Conservation (phyloP, 2,113 vertebrate species). For the Peucedramus taeniatus region DNA sequence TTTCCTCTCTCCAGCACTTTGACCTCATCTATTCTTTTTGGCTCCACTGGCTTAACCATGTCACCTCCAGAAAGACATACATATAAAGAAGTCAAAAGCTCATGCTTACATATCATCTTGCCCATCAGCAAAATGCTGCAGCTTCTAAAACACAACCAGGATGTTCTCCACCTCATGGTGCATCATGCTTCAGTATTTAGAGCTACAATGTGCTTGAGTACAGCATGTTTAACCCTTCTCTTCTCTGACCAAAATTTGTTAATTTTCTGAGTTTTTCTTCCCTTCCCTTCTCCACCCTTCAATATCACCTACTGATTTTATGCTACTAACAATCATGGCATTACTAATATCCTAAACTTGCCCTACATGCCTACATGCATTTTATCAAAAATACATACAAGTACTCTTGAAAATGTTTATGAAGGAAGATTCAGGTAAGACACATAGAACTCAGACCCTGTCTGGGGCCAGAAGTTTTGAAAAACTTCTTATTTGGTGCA, state of each 20-base stretch:
- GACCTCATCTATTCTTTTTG: neutral
- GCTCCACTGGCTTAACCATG: neutral
- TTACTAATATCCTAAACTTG: neutral
- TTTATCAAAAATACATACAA: neutral
- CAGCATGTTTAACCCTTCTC: neutral
- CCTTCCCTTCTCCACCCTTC: neutral
- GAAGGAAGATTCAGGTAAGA: neutral
- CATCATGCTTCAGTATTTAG: neutral
- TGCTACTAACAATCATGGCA: neutral
- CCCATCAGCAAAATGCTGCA: neutral
- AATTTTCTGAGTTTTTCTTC: neutral
- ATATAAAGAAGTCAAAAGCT: neutral
- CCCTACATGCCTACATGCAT: fast-evolving
- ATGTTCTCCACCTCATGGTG: neutral
- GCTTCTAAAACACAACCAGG: neutral
- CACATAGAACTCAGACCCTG: neutral
- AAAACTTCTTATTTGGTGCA: neutral
- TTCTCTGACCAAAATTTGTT: neutral
- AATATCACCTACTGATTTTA: neutral
- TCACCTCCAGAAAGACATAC: neutral
- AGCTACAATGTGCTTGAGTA: neutral
- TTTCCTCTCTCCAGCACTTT: neutral
- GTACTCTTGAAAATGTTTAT: neutral
- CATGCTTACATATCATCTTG: neutral
- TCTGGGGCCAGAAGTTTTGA: neutral